Evolutionary conservation across 1,140 invertebrate genomes (phyloP), one percentile per base, ranked within the genome.

Genomic region (Leptonema lineaticorne): DNA sequence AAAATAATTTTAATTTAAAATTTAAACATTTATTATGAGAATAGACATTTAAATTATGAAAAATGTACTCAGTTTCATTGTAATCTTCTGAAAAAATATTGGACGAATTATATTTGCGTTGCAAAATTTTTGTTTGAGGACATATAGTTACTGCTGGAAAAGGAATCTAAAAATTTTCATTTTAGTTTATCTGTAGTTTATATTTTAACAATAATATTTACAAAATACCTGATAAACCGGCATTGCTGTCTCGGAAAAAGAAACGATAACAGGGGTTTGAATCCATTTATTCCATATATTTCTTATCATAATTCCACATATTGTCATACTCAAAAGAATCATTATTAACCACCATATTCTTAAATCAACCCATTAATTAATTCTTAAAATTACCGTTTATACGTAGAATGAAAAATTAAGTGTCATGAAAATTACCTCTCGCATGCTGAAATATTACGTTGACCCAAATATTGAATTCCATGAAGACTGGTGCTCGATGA

Each of bases 221-320:
- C n/a, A n/a, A n/a, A n/a, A n/a, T n/a, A 81, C 81, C 74, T 86
- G 78, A 83, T 85, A 87, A 7, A 88, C 83, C 2, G 85, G 84
- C 18, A 84, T 87, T 0, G 85, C 82, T 50, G 82, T 84, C 73
- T 87, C 85, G 26, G 85, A 84, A 73, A 88, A 83, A 41, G 79
- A 79, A 3, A 84, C 80, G 74, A 85, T 84, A 1, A 85, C 82
- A 5, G 83, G 82, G 67, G 78, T 81, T 16, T 81, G 75, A 37
- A 81, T 75, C 80, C 83, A 84, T 69, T 83, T 83, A 37, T 73
- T 74, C 79, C 80, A 84, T n/a, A 83, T 81, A 48, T 81, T 80
- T 1, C 73, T 71, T 9, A 82, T 85, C 2, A 83, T 74, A 26
- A 72, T 73, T 1, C 41, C 45, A 50, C 76, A 76, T 0, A 68